Percentiles rank a stretch among this genome's conserved stretches.
Conservation (phyloP, 2,113 vertebrate species). For the Heteronetta atricapilla region DNA sequence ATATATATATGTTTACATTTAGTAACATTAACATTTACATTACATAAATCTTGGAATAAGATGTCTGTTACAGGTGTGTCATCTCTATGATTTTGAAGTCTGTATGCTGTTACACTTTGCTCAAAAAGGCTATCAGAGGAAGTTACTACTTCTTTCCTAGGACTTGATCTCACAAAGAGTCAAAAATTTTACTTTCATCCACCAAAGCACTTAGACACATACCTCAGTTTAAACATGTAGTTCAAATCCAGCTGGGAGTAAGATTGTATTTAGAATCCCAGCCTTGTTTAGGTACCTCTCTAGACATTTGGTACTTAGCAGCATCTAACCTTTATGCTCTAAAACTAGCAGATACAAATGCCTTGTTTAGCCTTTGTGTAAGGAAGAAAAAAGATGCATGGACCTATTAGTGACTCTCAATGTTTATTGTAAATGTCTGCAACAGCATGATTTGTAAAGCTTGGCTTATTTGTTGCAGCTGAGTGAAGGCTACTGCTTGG, state of each 20-base stretch:
- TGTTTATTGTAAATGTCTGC: neutral
- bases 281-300: neutral
- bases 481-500: slow-evolving; percentile 64
- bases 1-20: neutral
- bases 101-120: neutral
- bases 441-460: slow-evolving; percentile 58
- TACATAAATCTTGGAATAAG: neutral
- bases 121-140: neutral
- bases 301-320: neutral
- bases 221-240: neutral
- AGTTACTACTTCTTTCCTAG: neutral
- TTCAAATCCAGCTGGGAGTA: neutral
- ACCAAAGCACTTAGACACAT: neutral
- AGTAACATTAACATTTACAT: too few species aligned
- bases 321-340: neutral
- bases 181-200: neutral
- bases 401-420: neutral
- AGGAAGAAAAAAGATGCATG: neutral
- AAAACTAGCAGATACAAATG: neutral
- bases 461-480: slow-evolving; percentile 59
- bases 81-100: neutral
- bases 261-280: neutral
- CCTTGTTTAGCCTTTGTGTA: neutral
- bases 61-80: neutral
- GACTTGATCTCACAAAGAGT: neutral